Percentiles rank a stretch among this genome's conserved stretches.
phyloP scores from a whole-genome alignment of 2,888 invertebrate species.

The Drepana falcataria region DNA sequence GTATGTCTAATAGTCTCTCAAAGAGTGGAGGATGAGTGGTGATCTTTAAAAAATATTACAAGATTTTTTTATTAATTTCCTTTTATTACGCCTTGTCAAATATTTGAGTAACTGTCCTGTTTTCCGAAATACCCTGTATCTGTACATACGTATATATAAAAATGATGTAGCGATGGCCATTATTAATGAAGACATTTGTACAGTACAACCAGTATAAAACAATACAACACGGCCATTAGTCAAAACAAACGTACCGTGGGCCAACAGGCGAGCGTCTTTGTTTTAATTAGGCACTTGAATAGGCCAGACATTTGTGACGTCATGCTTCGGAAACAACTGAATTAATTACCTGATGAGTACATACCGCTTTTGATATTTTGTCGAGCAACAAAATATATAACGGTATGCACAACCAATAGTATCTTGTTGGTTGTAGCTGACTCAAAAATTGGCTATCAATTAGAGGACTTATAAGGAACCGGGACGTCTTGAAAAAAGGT shows the following conservation, averaged over 20 bases:
- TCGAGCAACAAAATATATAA: not conserved
- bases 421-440: too few species aligned
- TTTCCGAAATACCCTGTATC: too few species aligned
- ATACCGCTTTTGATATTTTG: not conserved
- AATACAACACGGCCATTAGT: conserved; percentile 31
- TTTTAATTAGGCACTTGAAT: conserved; percentile 4
- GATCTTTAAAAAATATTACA: too few species aligned
- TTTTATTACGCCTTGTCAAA: too few species aligned
- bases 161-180: conserved; percentile 12
- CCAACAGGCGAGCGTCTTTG: conserved; percentile 1
- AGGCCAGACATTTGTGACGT: not conserved
- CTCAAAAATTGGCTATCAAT: too few species aligned
- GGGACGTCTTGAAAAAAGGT: too few species aligned
- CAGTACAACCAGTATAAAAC: conserved; percentile 27
- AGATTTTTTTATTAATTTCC: too few species aligned
- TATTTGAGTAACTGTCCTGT: too few species aligned
- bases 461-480: too few species aligned
- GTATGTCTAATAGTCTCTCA: too few species aligned
- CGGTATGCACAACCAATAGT: too few species aligned
- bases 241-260: conserved; percentile 37
- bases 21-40: too few species aligned
- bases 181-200: conserved; percentile 33
- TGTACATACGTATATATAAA: conserved; percentile 1
- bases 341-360: not conserved
- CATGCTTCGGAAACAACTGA: not conserved